Percentiles rank a stretch among this genome's conserved stretches.
These are phyloP conservation scores for Theristus sp. DNA, from an alignment of 2,888 invertebrate genomes.

Conservation along the genomic window DNA sequence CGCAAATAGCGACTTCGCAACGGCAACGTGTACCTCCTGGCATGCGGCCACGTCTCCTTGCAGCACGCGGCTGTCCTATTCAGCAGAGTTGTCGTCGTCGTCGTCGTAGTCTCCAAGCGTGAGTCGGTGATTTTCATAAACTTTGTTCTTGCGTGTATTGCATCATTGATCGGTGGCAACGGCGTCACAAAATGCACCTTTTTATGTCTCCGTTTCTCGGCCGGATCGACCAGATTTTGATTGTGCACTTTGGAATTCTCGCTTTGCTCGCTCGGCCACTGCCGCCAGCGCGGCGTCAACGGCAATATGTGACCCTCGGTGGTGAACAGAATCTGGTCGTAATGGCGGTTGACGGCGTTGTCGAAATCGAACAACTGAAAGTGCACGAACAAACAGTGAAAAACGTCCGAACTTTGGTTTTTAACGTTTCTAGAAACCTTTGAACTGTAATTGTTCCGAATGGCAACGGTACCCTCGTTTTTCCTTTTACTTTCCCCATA, in stretches of 20 bases:
- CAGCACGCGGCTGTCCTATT: not conserved
- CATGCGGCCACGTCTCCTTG: not conserved
- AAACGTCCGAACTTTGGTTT: not conserved
- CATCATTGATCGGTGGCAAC: not conserved
- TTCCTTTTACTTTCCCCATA: too few relatives aligned
- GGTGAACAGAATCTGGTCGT: conserved; percentile 40
- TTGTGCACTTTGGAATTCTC: not conserved
- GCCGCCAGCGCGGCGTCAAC: conserved; percentile 19
- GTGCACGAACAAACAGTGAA: conserved; percentile 9
- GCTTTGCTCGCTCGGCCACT: not conserved
- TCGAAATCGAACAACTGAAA: conserved; percentile 44
- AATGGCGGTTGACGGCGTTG: conserved; percentile 41
- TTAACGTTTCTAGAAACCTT: not conserved
- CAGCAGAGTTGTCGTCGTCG: too few relatives aligned
- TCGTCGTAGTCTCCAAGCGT: too few relatives aligned
- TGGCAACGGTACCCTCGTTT: too few relatives aligned
- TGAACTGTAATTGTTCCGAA: too few relatives aligned
- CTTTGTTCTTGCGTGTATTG: not conserved
- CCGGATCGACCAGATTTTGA: not conserved
- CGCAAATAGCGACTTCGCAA: conserved; percentile 9
- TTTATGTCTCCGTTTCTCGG: too few relatives aligned
- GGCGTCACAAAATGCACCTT: too few relatives aligned
- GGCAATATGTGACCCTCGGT: conserved; percentile 46
- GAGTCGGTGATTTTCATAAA: not conserved
- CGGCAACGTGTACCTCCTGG: conserved; percentile 10